A percentile compares a stretch with the other conserved stretches of the same genome.
These are phyloP conservation scores for Lophura swinhoii DNA, from an alignment of 2,797 vertebrate genomes.

Conservation along the genomic window DNA sequence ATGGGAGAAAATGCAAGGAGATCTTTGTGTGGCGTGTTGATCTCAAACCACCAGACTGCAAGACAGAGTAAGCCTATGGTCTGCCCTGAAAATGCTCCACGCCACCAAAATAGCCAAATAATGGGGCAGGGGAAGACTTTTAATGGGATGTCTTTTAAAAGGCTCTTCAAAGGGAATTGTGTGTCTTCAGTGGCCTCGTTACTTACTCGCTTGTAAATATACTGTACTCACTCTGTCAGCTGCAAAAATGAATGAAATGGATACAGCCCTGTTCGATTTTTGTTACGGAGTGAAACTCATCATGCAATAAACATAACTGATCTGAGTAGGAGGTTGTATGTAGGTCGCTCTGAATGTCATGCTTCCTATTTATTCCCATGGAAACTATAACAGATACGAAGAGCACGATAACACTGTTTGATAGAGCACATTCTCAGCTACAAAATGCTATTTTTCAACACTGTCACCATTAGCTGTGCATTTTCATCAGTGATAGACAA, in stretches of 20 bases:
- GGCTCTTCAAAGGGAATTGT: not conserved
- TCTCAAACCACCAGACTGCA: rapidly evolving
- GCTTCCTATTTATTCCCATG: too few relatives aligned
- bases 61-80: not conserved
- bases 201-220: not conserved
- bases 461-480: too few relatives aligned
- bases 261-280: not conserved
- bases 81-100: not conserved
- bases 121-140: not conserved
- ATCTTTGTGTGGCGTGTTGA: not conserved
- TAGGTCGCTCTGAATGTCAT: too few relatives aligned
- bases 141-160: not conserved
- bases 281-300: not conserved
- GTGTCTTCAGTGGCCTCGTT: not conserved
- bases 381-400: too few relatives aligned
- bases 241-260: not conserved
- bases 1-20: not conserved
- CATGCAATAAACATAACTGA: not conserved
- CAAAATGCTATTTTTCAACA: too few relatives aligned
- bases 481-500: too few relatives aligned
- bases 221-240: not conserved
- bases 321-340: not conserved
- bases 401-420: too few relatives aligned
- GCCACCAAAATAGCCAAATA: not conserved
- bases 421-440: too few relatives aligned